phyloP scores from a whole-genome alignment of 1,140 invertebrate genomes.

The Oscheius sp. region DNA sequence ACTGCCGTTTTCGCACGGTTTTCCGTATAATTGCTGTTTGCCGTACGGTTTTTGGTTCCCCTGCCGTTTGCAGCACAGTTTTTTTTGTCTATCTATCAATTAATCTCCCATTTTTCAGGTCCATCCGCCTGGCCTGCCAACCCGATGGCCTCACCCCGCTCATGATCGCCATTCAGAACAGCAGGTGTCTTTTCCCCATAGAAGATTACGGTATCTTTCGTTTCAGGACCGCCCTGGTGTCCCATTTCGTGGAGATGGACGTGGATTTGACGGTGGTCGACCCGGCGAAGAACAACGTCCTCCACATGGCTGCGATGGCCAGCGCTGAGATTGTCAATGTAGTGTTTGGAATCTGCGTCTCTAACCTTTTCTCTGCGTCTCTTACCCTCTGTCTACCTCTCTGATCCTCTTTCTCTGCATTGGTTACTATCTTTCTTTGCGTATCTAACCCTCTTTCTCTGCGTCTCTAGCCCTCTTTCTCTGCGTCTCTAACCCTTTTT shows the following conservation, averaged over 20 bases:
- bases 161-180: conserved; percentile 16
- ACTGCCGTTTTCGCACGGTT: not conserved
- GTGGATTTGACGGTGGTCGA: conserved; percentile 4
- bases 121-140: not conserved
- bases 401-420: too few species aligned
- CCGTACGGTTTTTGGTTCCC: not conserved
- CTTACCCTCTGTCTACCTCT: too few species aligned
- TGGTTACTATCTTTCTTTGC: not conserved
- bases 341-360: too few species aligned
- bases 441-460: not conserved
- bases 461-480: too few species aligned
- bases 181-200: not conserved
- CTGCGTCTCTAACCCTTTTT: too few species aligned
- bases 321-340: conserved; percentile 8
- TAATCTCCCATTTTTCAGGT: not conserved
- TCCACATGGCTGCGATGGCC: conserved; percentile 20
- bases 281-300: conserved; percentile 9
- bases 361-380: too few species aligned
- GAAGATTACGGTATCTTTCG: not conserved
- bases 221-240: conserved; percentile 13
- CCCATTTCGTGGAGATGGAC: not conserved
- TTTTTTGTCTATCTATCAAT: not conserved
- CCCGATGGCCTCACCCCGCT: conserved; percentile 18
- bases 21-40: not conserved
- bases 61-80: not conserved